Evolutionary conservation across 2,113 vertebrate genomes (phyloP), one percentile per base, ranked within the genome.

Genomic region (Dissostichus mawsoni): DNA sequence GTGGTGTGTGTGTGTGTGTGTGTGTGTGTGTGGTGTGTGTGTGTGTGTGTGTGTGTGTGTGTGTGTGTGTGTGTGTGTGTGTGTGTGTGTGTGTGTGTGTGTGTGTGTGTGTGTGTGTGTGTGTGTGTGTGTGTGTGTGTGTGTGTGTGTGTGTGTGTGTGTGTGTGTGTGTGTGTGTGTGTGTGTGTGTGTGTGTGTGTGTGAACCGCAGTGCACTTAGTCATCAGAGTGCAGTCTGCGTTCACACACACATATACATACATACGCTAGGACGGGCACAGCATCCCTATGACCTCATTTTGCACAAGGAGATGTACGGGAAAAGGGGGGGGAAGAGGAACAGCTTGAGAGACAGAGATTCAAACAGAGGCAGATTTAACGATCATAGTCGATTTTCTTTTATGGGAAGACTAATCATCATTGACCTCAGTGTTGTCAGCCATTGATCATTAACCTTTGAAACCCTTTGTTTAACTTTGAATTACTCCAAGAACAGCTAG

Each of bases 381-480:
- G 51, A 85, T 41, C 36, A 36, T 47, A 2, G 1, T n/a, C n/a
- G 47, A 45, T 18, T 72, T 83, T 56, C 20, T 3, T 65, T 65
- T 20, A 61, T 12, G 64, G 5, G 4, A 45, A 7, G 62, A 50
- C 53, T 59, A n/a, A 78, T 81, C 58, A 68, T 75, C 68, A 73
- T 76, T 41, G 36, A 5, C 51, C 25, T 50, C 47, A 7, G 7
- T 20, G 41, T 61, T 45, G 33, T 69, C 41, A 20, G 45, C 57
- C 47, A 71, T 87, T 84, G 53, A 75, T 80, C 69, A 69, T 83
- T 78, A n/a, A 84, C 68, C 53, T 20, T 86, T 36, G 47, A 29
- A 66, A 16, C 16, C 36, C 66, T 76, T 85, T 53, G 25, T 82
- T 82, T 75, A 68, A 59, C 58, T 81, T 52, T n/a, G 48, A 55